Evolutionary conservation across 2,113 vertebrate species (phyloP), one percentile per base, ranked within the genome.

Genomic region (Centropristis striata): DNA sequence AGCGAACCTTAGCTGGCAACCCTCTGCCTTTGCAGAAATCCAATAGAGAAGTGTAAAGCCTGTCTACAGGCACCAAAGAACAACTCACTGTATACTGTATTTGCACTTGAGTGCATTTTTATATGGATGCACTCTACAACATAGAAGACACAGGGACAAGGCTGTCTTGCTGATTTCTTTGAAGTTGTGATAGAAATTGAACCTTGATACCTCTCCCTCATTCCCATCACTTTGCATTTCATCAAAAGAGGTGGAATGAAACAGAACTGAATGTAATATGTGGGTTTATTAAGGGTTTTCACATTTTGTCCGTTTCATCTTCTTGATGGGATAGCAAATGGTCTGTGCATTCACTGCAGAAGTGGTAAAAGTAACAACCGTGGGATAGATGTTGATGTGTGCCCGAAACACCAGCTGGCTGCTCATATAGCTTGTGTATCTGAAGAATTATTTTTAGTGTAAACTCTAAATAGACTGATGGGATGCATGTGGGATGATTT

Each of bases 1-100:
- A 90, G 60, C 10, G 25, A 66, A 50, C 41, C 59, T 61, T 27
- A 80, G 67, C 60, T 68, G 57, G 70, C 80, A 78, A 59, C 46
- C 16, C 44, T 78, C 42, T 0, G 71, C 28, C 72, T 78, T 67
- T 46, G 68, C 54, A 85, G 58, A 77, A 80, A 84, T 74, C 51
- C 42, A 60, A 53, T 46, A 16, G 20, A 66, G 49, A 78, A 44
- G 71, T 46, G 37, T 60, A 58, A 78, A 71, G 39, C 23, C 12
- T 0, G 12, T 77, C 32, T 32, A 37, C 44, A 73, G 63, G 32
- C 54, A 51, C 59, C 15, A 21, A 65, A 76, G 32, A 70, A 76
- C n/a, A 1, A 41, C 46, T 42, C 3, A 4, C 41, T 46, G 69
- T 27, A 23, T 15, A 39, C 25, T 71, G 64, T 25, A 13, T 65